Conservation (phyloP, 2,797 vertebrate genomes). For the Scleropages formosus region DNA sequence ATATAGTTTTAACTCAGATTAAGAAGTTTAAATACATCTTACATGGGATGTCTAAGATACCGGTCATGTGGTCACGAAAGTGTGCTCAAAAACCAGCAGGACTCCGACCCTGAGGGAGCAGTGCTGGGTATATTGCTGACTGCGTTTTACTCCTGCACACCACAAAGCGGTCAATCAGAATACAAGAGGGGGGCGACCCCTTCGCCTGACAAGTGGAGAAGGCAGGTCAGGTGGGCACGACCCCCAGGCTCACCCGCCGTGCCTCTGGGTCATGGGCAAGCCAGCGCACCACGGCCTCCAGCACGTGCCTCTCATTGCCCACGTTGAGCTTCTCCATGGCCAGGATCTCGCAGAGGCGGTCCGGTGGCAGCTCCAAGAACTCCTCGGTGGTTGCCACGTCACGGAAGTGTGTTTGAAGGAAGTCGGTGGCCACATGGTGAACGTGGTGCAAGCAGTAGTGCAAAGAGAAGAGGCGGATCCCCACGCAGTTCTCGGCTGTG, state of each 20-base stretch:
- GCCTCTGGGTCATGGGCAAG: slow-evolving; percentile 82
- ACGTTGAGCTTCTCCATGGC: slow-evolving; percentile 95
- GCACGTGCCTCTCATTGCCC: slow-evolving; percentile 90
- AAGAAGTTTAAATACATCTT: too few species aligned
- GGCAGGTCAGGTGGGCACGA: slow-evolving; percentile 34
- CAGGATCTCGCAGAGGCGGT: slow-evolving; percentile 86
- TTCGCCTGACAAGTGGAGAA: neutral
- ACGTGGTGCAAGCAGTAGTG: slow-evolving; percentile 95
- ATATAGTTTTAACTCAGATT: too few species aligned
- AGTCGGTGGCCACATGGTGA: slow-evolving; percentile 88
- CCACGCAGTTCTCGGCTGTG: slow-evolving; percentile 94
- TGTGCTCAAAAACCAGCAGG: too few species aligned
- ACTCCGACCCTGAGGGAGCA: too few species aligned
- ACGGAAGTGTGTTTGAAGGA: slow-evolving; percentile 93
- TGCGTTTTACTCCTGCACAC: too few species aligned
- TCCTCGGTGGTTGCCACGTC: slow-evolving; percentile 90
- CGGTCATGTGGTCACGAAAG: too few species aligned
- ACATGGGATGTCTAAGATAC: too few species aligned
- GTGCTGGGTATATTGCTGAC: too few species aligned
- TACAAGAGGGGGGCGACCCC: too few species aligned
- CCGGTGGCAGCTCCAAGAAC: slow-evolving; percentile 84
- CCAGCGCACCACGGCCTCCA: slow-evolving; percentile 94
- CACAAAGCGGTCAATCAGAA: too few species aligned
- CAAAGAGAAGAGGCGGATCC: slow-evolving; percentile 92
- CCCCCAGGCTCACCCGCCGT: slow-evolving; percentile 81